Evolutionary conservation across 2,797 vertebrate species (phyloP).

Genomic region (Fundulus diaphanus): DNA sequence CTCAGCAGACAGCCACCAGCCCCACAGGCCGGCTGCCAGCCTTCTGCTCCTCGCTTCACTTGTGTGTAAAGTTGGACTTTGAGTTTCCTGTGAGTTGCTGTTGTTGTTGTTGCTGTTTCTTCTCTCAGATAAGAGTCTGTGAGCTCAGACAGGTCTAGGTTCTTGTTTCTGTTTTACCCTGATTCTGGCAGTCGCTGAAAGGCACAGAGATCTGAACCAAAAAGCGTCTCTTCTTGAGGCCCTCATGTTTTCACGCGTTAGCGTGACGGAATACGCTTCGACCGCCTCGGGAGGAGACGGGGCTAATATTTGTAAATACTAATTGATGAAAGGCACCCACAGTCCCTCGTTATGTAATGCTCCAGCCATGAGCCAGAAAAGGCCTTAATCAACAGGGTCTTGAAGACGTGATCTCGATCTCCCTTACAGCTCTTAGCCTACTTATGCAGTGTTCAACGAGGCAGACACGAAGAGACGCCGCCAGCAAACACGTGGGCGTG

Average conservation of each 20-base stretch:
- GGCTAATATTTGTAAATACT: conserved; percentile 77
- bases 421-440: conserved; percentile 47
- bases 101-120: conserved; percentile 15
- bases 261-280: conserved; percentile 54
- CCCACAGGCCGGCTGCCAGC: conserved; percentile 56
- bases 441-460: conserved; percentile 58
- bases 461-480: conserved; percentile 60
- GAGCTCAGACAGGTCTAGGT: conserved; percentile 42
- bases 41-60: conserved; percentile 46
- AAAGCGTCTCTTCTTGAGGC: conserved; percentile 32
- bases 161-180: conserved; percentile 6
- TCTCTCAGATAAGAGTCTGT: conserved; percentile 37
- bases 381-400: conserved; percentile 56
- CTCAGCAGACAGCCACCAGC: conserved; percentile 59
- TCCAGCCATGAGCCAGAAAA: conserved; percentile 55
- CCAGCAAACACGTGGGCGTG: conserved; percentile 64
- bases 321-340: conserved; percentile 69
- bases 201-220: conserved; percentile 51
- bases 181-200: conserved; percentile 35
- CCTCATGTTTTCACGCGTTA: conserved; percentile 66
- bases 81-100: conserved; percentile 34
- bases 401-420: conserved; percentile 46
- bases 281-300: conserved; percentile 52
- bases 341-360: conserved; percentile 51
- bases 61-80: conserved; percentile 32